Percentiles rank a stretch among this genome's conserved stretches.
Evolutionary conservation across 1,140 invertebrate species (phyloP).

Genomic region (Condylostylus longicornis): DNA sequence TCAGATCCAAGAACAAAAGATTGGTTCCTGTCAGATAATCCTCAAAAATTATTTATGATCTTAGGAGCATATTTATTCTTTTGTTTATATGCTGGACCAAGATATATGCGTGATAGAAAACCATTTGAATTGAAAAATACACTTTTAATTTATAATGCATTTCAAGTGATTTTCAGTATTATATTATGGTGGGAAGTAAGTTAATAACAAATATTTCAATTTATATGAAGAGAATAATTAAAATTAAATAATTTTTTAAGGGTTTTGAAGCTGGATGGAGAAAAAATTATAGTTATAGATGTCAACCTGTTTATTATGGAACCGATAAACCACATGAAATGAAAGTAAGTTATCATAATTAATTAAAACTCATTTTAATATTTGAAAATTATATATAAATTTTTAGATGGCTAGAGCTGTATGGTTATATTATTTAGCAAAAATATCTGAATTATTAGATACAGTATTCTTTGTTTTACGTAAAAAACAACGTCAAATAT

Average conservation of each 20-base stretch:
- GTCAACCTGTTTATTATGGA: constrained; percentile 72
- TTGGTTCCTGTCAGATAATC: constrained; percentile 71
- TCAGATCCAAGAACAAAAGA: constrained; percentile 63
- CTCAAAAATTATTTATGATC: constrained; percentile 59
- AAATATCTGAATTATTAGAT: constrained; percentile 48
- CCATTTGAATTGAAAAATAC: constrained; percentile 62
- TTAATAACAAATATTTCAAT: background rate
- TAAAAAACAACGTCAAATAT: constrained; percentile 62
- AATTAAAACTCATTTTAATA: background rate
- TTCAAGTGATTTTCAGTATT: constrained; percentile 56
- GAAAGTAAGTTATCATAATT: constrained; percentile 42
- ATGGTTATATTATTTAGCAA: constrained; percentile 47
- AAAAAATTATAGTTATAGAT: constrained; percentile 58
- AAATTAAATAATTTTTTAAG: constrained; percentile 13
- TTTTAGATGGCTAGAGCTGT: constrained; percentile 45
- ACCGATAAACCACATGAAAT: constrained; percentile 52
- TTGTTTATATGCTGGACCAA: constrained; percentile 47
- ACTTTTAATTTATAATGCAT: constrained; percentile 66
- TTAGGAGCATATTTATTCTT: constrained; percentile 64
- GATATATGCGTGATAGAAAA: constrained; percentile 70
- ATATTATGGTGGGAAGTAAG: constrained; percentile 55
- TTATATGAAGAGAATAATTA: background rate
- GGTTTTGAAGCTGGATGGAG: constrained; percentile 48
- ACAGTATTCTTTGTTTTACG: constrained; percentile 69
- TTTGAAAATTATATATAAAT: background rate